Evolutionary conservation across 2,888 invertebrate species (phyloP), one percentile per base, ranked within the genome.

Genomic region (Cantharis rustica): DNA sequence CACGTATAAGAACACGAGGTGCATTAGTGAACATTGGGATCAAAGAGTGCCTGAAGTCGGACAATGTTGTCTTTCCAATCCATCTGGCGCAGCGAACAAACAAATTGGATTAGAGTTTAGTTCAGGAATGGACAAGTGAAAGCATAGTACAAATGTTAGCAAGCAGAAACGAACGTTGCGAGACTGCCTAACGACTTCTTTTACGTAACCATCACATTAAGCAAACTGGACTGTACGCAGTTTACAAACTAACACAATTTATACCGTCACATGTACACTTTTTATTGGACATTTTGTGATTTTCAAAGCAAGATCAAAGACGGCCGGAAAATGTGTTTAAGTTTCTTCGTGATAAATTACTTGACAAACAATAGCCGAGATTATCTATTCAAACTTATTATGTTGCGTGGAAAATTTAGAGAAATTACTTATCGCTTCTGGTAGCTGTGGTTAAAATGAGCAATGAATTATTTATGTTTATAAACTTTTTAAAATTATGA

Each of bases 31-130:
- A 83, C 81, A 81, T 80, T 80, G 78, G 82, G 84, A 84, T 85
- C 85, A 85, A 85, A 85, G 84, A 82, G 82, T 82, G 82, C 82
- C 82, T 79, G 79, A 79, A 79, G 81, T 82, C 81, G 82, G 81
- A 83, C 81, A 83, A 84, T 83, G 84, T 86, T 86, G 85, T 86
- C 86, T 85, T 86, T 86, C 84, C 86, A 82, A 85, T 85, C 85
- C 86, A 86, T 85, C 86, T 85, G 84, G 83, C 84, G 82, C 83
- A 82, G 81, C 82, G 83, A 82, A 83, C 84, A 83, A 84, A 84
- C 85, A 86, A 86, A 86, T 86, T 84, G 84, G 85, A 86, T 86
- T 86, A 86, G 82, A 81, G 81, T 81, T 82, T 82, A 78, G 82
- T 79, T 78, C 81, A 81, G 80, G 84, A 84, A 84, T 83, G 84